A percentile compares a stretch with the other conserved stretches of the same genome.
These are phyloP conservation scores for Leptinotarsa juncta DNA, from an alignment of 2,888 invertebrate species.

Conservation along the genomic window DNA sequence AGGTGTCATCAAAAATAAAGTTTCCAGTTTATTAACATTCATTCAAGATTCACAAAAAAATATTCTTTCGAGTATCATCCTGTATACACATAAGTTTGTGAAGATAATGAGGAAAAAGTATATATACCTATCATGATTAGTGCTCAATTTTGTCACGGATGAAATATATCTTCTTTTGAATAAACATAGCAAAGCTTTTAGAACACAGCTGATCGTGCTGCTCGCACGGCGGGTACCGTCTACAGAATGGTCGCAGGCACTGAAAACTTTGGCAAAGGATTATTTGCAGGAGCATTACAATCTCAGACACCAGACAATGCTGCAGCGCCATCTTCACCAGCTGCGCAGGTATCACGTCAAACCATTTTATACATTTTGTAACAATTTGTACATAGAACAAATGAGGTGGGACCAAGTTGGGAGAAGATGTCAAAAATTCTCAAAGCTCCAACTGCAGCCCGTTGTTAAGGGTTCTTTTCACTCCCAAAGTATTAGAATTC, in stretches of 20 bases:
- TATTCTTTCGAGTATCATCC: too few relatives aligned
- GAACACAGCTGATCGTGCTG: slow-evolving; percentile 84
- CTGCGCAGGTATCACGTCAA: slow-evolving; percentile 36
- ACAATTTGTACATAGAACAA: neutral
- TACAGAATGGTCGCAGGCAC: slow-evolving; percentile 84
- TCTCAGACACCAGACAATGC: slow-evolving; percentile 35
- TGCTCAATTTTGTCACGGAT: too few relatives aligned
- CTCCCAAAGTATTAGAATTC: too few relatives aligned
- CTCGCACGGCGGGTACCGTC: slow-evolving; percentile 82
- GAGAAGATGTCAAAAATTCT: neutral
- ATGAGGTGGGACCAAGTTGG: slow-evolving; percentile 3
- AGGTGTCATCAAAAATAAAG: too few relatives aligned
- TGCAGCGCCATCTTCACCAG: slow-evolving; percentile 39
- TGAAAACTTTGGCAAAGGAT: slow-evolving; percentile 78
- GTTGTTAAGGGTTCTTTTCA: too few relatives aligned
- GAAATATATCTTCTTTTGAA: neutral
- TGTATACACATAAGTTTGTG: too few relatives aligned
- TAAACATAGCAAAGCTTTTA: slow-evolving; percentile 63
- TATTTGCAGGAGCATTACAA: slow-evolving; percentile 66
- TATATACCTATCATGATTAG: too few relatives aligned
- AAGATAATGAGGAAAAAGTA: too few relatives aligned
- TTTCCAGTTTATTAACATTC: too few relatives aligned
- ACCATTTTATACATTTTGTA: too few relatives aligned
- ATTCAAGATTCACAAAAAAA: too few relatives aligned
- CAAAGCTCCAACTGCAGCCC: neutral